These are phyloP conservation scores for Sparidentex hasta DNA, from an alignment of 2,797 vertebrate species.

Conservation along the genomic window DNA sequence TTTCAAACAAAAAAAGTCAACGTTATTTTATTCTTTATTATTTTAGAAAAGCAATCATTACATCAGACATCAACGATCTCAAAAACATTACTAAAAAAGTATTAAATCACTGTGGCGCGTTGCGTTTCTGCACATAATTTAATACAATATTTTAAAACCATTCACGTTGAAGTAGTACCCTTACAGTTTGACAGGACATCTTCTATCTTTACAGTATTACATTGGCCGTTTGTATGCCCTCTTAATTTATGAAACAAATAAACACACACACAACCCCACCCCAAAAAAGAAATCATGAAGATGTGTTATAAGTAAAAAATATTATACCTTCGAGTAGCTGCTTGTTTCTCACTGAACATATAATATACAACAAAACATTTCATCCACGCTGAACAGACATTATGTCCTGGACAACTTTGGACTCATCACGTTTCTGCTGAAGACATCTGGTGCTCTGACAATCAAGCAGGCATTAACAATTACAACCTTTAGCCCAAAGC, in stretches of 20 bases:
- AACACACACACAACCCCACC: background rate
- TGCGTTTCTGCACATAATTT: background rate
- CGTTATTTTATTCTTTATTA: constrained; percentile 34
- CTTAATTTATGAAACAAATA: constrained; percentile 1
- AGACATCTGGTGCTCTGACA: background rate
- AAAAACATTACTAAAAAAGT: constrained; percentile 2
- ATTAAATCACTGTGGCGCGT: constrained; percentile 20
- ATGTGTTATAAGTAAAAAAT: constrained; percentile 1
- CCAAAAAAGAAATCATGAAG: background rate
- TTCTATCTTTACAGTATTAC: background rate
- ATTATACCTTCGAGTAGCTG: too few species aligned
- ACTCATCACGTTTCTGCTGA: background rate
- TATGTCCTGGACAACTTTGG: background rate
- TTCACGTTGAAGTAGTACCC: background rate
- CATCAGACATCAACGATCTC: constrained; percentile 21
- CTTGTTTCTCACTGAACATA: too few species aligned
- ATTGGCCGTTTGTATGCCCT: background rate
- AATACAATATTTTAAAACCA: constrained; percentile 2
- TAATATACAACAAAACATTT: too few species aligned
- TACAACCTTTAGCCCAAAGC: background rate
- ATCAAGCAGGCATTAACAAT: constrained; percentile 13
- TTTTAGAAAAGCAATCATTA: constrained; percentile 39
- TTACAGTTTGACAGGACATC: background rate
- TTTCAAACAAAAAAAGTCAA: background rate
- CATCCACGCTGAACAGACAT: background rate